Evolutionary conservation across 2,888 invertebrate species (phyloP).

Genomic region (Apotomis betuletana): DNA sequence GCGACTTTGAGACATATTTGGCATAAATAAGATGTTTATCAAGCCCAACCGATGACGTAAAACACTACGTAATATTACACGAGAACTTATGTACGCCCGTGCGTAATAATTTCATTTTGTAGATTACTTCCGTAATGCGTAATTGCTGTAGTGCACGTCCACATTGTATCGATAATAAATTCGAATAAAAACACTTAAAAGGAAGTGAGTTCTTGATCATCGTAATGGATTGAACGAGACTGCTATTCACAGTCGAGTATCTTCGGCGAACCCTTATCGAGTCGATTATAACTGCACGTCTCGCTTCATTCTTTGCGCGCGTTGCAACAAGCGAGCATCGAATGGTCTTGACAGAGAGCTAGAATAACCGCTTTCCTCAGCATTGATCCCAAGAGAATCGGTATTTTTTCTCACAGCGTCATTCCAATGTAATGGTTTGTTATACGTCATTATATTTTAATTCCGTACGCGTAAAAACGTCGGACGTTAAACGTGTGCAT

Average conservation of each 20-base stretch:
- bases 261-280: slow-evolving; percentile 15
- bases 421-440: slow-evolving; percentile 37
- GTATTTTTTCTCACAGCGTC: slow-evolving; percentile 33
- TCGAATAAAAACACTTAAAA: slow-evolving; percentile 43
- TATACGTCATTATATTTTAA: slow-evolving; percentile 40
- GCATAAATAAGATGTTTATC: slow-evolving; percentile 47
- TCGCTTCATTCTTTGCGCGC: slow-evolving; percentile 6
- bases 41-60: slow-evolving; percentile 55
- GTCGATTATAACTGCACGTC: slow-evolving; percentile 12
- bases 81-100: slow-evolving; percentile 56
- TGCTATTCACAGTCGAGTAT: slow-evolving; percentile 37
- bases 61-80: slow-evolving; percentile 57
- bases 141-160: slow-evolving; percentile 58
- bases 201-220: slow-evolving; percentile 42
- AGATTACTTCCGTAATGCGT: slow-evolving; percentile 69
- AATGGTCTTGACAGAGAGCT: slow-evolving; percentile 1
- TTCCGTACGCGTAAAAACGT: slow-evolving; percentile 26
- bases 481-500: neutral
- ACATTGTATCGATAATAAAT: slow-evolving; percentile 48
- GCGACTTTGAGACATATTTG: slow-evolving; percentile 44
- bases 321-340: neutral
- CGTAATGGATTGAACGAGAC: slow-evolving; percentile 35
- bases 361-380: slow-evolving; percentile 26
- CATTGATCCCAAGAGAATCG: slow-evolving; percentile 35
- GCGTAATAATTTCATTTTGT: slow-evolving; percentile 65